Evolutionary conservation across 1,140 invertebrate genomes (phyloP), one percentile per base, ranked within the genome.

Genomic region (Euborellia annulipes): DNA sequence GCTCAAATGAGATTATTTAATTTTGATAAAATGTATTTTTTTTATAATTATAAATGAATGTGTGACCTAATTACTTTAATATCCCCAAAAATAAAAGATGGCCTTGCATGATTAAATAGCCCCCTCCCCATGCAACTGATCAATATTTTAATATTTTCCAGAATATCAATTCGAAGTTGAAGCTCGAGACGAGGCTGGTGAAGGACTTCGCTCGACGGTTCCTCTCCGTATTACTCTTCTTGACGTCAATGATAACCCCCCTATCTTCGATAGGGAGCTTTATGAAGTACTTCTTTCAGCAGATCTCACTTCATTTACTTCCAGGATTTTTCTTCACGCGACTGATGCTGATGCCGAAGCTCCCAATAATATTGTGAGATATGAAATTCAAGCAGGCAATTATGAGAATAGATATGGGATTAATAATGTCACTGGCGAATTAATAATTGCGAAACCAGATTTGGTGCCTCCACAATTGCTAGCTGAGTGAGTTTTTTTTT

Each of bases 181-280:
- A 67, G 89, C 88, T 19, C 71, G 79, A 52, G 89, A 93, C 62
- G 82, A 82, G 58, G 75, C 82, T 53, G 85, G 87, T 16, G 69
- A 73, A 52, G 88, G 87, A 20, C 75, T 85, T 52, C 72, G 69
- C 46, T 76, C 79, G 14, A 71, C 69, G 27, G 79, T 82, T 43
- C 72, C 74, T 46, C 69, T 91, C 37, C 71, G 79, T 44, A 73
- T 88, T 50, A 75, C 77, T 60, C 64, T 88, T 38, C 60, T 84
- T 47, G 87, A 91, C 63, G 77, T 89, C 14, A 93, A 93, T 62
- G 89, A 93, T 59, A 80, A 92, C 60, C 70, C 74, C 37, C 89
- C 89, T 14, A 65, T 75, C 42, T 94, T 93, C 55, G 77, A 85
- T 46, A 79, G 78, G 56, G 65, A 74, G 7, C 62, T 78, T 1